Evolutionary conservation across 2,888 invertebrate species (phyloP).

Genomic region (Caenorhabditis macrosperma): DNA sequence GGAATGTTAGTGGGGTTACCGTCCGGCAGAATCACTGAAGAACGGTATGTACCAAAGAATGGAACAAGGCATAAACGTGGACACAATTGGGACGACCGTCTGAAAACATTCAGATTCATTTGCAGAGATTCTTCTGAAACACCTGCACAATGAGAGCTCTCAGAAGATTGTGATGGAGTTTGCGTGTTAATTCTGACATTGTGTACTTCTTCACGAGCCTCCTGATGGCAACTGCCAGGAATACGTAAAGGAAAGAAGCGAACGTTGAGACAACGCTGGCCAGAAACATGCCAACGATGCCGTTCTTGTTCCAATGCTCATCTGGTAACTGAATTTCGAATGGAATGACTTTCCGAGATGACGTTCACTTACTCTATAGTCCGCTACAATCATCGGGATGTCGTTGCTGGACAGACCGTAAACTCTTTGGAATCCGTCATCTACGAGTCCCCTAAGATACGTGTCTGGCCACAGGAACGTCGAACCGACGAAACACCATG

Average conservation of each 20-base stretch:
- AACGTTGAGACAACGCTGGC: neutral
- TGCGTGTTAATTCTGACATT: neutral
- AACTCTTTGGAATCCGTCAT: neutral
- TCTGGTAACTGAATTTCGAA: no score
- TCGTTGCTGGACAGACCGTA: neutral
- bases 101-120: neutral
- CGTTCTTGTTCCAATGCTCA: constrained; percentile 2
- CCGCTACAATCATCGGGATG: neutral
- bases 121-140: neutral
- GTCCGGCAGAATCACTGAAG: constrained; percentile 4
- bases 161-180: constrained; percentile 7
- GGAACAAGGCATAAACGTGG: constrained; percentile 27
- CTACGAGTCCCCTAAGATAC: neutral
- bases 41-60: constrained; percentile 29
- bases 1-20: no score
- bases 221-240: neutral
- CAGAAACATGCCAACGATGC: neutral
- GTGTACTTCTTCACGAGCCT: neutral
- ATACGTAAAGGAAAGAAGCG: neutral
- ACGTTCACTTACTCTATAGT: neutral
- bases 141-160: constrained; percentile 2
- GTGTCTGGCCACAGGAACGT: neutral
- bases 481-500: neutral
- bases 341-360: neutral
- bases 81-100: constrained; percentile 14